Evolutionary conservation across 2,113 vertebrate genomes (phyloP).

Genomic region (Willisornis vidua): DNA sequence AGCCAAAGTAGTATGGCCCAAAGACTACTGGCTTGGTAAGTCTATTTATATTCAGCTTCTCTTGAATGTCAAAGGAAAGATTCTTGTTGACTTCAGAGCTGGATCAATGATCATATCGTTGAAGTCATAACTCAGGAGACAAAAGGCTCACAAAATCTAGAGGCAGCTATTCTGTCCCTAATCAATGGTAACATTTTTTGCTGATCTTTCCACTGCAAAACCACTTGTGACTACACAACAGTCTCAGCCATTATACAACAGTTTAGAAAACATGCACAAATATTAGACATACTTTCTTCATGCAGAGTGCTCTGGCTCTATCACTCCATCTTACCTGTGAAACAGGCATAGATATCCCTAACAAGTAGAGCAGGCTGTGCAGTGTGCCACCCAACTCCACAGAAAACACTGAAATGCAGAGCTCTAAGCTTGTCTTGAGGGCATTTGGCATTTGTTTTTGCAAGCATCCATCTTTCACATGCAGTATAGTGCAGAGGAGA

Average conservation of each 20-base stretch:
- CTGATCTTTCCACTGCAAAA: background rate
- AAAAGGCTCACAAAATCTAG: background rate
- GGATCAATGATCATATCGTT: background rate
- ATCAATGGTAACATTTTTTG: background rate
- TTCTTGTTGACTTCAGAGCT: conserved; percentile 7
- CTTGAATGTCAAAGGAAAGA: background rate
- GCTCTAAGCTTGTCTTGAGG: background rate
- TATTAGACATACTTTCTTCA: background rate
- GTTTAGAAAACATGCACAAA: background rate
- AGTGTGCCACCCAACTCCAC: background rate
- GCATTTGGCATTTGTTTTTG: background rate
- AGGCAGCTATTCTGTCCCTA: background rate
- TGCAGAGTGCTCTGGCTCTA: background rate
- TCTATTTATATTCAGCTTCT: background rate
- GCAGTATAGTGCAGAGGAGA: background rate
- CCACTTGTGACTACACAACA: background rate
- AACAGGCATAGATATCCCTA: background rate
- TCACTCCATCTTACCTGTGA: background rate
- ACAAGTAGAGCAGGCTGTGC: background rate
- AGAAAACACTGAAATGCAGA: background rate
- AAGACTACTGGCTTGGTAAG: background rate
- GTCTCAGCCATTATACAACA: background rate
- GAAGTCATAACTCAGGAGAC: background rate
- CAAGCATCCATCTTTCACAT: background rate
- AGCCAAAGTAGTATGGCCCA: background rate